phyloP scores from a whole-genome alignment of 30 jellyfish, hydroid and myxozoan species.

The Aurelia aurita complex sp. Pacific region DNA sequence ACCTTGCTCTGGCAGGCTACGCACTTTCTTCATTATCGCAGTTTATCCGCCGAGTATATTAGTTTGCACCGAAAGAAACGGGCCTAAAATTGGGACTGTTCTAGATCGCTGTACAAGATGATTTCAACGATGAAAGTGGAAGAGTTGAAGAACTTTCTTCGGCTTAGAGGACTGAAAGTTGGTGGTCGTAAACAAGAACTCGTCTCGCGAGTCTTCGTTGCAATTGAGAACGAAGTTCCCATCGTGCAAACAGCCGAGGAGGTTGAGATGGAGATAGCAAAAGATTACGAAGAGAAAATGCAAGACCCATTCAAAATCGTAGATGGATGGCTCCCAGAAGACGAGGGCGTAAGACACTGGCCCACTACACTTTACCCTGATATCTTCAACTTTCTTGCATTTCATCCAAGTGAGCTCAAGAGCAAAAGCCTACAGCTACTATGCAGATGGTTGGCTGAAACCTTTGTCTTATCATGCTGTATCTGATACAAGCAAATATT shows the following conservation, averaged over 20 bases:
- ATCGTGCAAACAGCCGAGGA: constrained; percentile 57
- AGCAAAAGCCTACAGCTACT: constrained; percentile 33
- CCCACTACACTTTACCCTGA: constrained; percentile 52
- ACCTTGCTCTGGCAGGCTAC: constrained; percentile 22
- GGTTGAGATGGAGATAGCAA: constrained; percentile 12
- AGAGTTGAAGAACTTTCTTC: constrained; percentile 11
- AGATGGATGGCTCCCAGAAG: constrained; percentile 36
- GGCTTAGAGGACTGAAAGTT: constrained; percentile 35
- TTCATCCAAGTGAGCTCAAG: constrained; percentile 24
- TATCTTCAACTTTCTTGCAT: constrained; percentile 19
- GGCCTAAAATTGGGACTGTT: background rate
- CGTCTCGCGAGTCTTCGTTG: constrained; percentile 54
- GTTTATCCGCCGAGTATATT: background rate
- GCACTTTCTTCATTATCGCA: constrained; percentile 4
- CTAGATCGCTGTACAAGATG: background rate
- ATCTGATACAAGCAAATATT: background rate
- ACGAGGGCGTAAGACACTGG: constrained; percentile 20
- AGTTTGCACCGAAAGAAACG: background rate
- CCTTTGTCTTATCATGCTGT: constrained; percentile 1
- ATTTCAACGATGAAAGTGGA: constrained; percentile 40
- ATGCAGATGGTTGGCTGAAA: constrained; percentile 13
- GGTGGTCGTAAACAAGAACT: constrained; percentile 37
- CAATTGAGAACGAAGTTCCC: constrained; percentile 42
- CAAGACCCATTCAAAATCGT: constrained; percentile 42
- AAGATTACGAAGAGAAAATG: constrained; percentile 25